Evolutionary conservation across 2,113 vertebrate species (phyloP).

Genomic region (Willisornis vidua): DNA sequence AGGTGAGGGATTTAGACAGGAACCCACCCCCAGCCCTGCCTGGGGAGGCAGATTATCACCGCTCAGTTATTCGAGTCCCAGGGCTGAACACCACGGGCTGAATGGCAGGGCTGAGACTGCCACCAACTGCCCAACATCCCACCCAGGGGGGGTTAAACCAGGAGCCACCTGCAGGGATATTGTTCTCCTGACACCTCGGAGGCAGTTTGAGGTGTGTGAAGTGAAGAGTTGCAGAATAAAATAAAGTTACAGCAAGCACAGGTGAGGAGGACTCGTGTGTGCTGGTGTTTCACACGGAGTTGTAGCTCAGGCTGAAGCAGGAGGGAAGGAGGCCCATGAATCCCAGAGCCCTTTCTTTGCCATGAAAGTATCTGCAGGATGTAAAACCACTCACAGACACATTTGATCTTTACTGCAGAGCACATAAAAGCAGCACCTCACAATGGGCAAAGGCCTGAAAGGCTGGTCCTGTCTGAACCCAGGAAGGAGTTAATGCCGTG

Average conservation of each 20-base stretch:
- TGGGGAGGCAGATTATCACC: not conserved
- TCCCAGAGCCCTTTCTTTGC: not conserved
- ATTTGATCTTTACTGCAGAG: not conserved
- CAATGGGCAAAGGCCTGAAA: not conserved
- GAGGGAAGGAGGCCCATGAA: not conserved
- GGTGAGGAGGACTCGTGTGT: not conserved
- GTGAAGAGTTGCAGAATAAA: not conserved
- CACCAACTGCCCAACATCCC: not conserved
- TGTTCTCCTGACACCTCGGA: not conserved
- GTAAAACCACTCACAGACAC: not conserved
- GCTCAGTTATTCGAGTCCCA: not conserved
- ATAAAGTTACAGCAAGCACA: not conserved
- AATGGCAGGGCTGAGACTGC: not conserved
- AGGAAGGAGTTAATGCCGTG: not conserved
- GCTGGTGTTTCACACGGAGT: accelerated
- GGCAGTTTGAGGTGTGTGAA: accelerated
- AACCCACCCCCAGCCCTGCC: not conserved
- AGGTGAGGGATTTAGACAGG: conserved; percentile 18
- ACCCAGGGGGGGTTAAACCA: not conserved
- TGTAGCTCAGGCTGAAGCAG: not conserved
- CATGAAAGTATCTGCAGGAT: not conserved
- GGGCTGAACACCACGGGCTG: not conserved
- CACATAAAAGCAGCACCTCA: not conserved
- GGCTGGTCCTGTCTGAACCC: not conserved
- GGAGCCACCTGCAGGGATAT: not conserved